These are phyloP conservation scores for Colinus virginianus DNA, from an alignment of 2,113 vertebrate genomes.

Conservation along the genomic window DNA sequence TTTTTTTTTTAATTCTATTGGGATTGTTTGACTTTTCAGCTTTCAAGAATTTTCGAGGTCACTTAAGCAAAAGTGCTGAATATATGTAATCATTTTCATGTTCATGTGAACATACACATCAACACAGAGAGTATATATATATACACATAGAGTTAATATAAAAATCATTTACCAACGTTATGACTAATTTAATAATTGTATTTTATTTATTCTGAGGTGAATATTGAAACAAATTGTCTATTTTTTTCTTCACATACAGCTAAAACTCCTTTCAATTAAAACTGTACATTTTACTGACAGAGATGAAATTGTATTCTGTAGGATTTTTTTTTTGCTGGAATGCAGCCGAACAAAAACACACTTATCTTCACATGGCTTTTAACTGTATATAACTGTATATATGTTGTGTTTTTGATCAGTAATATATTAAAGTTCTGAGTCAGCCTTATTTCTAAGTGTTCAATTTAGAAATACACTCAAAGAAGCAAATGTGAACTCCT, in stretches of 20 bases:
- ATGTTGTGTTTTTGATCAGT: background rate
- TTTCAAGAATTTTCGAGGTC: background rate
- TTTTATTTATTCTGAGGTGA: background rate
- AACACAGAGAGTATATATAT: background rate
- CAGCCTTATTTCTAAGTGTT: background rate
- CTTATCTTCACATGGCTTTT: background rate
- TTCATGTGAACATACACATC: background rate
- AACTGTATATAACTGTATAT: background rate
- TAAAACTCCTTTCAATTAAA: background rate
- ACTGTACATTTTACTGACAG: background rate
- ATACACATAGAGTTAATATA: background rate
- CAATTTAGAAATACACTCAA: background rate
- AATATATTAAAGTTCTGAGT: background rate
- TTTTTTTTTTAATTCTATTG: background rate
- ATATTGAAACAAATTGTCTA: background rate
- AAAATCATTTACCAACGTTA: background rate
- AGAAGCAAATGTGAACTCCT: background rate
- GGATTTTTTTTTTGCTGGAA: background rate
- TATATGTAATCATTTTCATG: background rate
- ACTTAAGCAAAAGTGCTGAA: background rate
- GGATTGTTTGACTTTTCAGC: background rate
- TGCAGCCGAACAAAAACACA: background rate
- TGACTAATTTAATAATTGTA: background rate
- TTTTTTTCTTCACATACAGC: background rate
- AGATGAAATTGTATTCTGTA: background rate